Evolutionary conservation across 2,113 vertebrate species (phyloP), one percentile per base, ranked within the genome.

Genomic region (Carassius auratus): DNA sequence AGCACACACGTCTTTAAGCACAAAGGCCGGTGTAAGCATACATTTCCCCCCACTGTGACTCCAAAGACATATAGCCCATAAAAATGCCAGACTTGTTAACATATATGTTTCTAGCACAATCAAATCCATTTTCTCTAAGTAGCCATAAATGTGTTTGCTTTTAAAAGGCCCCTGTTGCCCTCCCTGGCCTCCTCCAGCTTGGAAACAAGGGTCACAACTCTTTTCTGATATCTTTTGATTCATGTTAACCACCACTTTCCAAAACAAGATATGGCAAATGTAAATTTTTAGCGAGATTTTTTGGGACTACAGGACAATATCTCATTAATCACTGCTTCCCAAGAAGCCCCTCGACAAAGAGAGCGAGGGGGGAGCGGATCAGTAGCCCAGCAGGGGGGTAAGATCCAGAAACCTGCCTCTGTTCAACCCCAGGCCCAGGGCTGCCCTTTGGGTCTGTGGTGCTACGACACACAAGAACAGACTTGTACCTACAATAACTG

Each of bases 61-160:
- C 90, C 89, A 89, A 92, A 95, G 94, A 96, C 95, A 95, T 95
- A 95, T 94, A 92, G 96, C 91, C 96, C 96, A 98, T 98, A 98
- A 98, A 98, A 98, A 96, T 97, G 97, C 96, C 96, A 95, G 92
- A 94, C 95, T 95, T 96, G 95, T 96, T 96, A 94, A 94, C 95
- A 95, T 94, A 96, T 95, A 96, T 83, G 91, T 97, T 95, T 97
- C 96, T 95, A 96, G 96, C 95, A 94, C 97, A 97, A 97, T 97
- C 96, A 97, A 97, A 98, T 99, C 97, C 97, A 97, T 99, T 97
- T 96, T 95, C 95, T 96, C 94, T 98, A 97, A 98, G 96, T 97
- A 98, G 96, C 95, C 97, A 98, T 99, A 98, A 99, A 98, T 96
- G 97, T 97, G 97, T 97, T 98, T 96, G 95, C 96, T 96, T 97